phyloP scores from a whole-genome alignment of 2,797 vertebrate species.

The Eulemur mongoz region DNA sequence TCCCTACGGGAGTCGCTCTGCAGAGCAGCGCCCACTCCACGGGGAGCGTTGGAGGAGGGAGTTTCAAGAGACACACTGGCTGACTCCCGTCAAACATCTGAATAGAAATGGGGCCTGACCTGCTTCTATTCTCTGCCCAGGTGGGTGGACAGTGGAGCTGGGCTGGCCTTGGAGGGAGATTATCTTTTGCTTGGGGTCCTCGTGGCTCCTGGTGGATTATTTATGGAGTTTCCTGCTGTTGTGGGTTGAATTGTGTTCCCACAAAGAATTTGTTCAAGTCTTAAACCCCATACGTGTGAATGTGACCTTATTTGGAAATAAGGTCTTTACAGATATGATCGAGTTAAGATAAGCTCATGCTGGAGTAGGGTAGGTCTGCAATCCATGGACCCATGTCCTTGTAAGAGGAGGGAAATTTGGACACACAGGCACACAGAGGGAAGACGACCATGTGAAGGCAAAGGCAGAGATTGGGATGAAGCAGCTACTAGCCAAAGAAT shows the following conservation, averaged over 20 bases:
- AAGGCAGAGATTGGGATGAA: background rate
- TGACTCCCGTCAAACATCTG: rapidly evolving
- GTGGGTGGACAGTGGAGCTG: background rate
- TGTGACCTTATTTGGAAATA: background rate
- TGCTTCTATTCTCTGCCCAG: background rate
- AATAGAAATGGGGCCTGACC: rapidly evolving
- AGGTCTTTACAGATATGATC: background rate
- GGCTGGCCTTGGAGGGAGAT: background rate
- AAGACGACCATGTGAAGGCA: background rate
- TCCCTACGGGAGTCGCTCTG: rapidly evolving
- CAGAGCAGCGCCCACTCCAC: rapidly evolving
- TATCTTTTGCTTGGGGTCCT: background rate
- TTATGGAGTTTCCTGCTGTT: background rate
- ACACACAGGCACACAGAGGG: background rate
- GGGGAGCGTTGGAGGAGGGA: rapidly evolving
- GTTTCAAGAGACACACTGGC: too few relatives aligned
- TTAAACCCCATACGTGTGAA: background rate
- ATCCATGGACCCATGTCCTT: background rate
- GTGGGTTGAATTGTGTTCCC: background rate
- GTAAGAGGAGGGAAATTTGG: background rate
- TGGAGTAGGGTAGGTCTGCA: background rate
- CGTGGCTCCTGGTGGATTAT: background rate
- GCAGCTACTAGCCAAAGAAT: too few relatives aligned
- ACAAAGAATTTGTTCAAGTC: background rate
- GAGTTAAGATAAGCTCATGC: background rate